Conservation (phyloP, 2,797 vertebrate species). For the Rhabdomys pumilio region DNA sequence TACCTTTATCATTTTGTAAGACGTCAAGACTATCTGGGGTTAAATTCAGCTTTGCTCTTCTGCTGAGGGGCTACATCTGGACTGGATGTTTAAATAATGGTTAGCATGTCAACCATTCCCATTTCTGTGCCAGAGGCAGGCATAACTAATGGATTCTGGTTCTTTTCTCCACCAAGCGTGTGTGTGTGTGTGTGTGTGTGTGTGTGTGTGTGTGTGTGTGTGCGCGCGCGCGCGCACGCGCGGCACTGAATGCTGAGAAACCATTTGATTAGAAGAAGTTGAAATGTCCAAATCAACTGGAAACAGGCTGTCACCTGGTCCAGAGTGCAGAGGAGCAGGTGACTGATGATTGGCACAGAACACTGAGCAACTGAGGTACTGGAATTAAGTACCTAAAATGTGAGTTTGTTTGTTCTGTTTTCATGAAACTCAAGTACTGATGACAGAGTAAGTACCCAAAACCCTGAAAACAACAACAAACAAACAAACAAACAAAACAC, state of each 20-base stretch:
- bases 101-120: fast-evolving
- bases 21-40: not conserved
- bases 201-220: too few species aligned
- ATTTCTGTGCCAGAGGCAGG: not conserved
- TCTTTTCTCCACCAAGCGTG: fast-evolving
- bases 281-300: not conserved
- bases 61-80: not conserved
- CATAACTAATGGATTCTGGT: not conserved
- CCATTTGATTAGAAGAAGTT: not conserved
- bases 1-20: not conserved
- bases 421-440: not conserved
- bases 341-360: not conserved
- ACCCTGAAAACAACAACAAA: not conserved
- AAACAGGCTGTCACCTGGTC: not conserved
- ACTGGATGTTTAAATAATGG: not conserved
- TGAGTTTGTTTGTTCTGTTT: not conserved
- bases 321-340: not conserved
- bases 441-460: not conserved
- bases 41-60: constrained; percentile 4
- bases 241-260: not conserved
- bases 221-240: too few species aligned
- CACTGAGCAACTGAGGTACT: fast-evolving
- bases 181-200: too few species aligned
- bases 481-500: not conserved
- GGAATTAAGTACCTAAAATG: not conserved